Evolutionary conservation across 2,113 vertebrate genomes (phyloP).

Genomic region (Coreoperca whiteheadi): DNA sequence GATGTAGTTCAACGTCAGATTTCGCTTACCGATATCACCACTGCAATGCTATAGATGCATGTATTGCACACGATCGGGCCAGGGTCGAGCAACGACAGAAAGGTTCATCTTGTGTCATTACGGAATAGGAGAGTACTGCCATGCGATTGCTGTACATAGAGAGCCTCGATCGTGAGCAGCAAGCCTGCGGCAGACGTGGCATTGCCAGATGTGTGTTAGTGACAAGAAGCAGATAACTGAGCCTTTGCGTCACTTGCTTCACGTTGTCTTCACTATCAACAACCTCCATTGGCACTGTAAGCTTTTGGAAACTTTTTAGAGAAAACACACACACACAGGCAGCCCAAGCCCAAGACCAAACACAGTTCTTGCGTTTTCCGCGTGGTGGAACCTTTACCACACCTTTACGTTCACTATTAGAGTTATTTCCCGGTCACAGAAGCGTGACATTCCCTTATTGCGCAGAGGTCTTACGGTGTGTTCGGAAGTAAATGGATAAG

Average conservation of each 20-base stretch:
- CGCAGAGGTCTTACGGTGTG: too few relatives aligned
- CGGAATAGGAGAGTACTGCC: not conserved
- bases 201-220: not conserved
- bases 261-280: not conserved
- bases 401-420: too few relatives aligned
- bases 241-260: not conserved
- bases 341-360: not conserved
- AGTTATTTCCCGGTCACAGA: too few relatives aligned
- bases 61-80: too few relatives aligned
- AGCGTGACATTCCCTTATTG: too few relatives aligned
- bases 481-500: too few relatives aligned
- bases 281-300: not conserved
- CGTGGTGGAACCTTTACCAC: too few relatives aligned
- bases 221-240: not conserved
- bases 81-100: too few relatives aligned
- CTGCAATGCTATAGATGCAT: not conserved
- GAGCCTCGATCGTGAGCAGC: too few relatives aligned
- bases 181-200: not conserved
- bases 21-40: not conserved
- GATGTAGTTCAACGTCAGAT: not conserved
- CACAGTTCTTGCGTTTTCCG: not conserved
- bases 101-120: not conserved
- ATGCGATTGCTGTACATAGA: not conserved
- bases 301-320: not conserved
- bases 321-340: not conserved